Base-by-base conservation (phyloP, 1,140 invertebrate species). In the Listronotus oregonensis region DNA sequence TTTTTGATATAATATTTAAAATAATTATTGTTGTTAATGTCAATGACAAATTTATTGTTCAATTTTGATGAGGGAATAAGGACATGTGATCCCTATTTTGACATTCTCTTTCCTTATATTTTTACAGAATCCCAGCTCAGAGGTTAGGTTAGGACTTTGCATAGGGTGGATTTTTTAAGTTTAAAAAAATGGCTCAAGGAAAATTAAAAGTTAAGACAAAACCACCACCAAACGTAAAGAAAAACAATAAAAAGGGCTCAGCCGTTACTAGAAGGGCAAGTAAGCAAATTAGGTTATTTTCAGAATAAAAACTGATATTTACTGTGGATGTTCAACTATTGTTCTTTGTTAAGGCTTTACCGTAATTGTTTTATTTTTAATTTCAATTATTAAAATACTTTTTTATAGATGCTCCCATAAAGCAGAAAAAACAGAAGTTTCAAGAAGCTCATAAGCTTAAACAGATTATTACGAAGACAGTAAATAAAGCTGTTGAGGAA, bases 131-230 rank as follows among this genome's bases (percentile, higher is more conserved):
- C n/a, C n/a, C n/a, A n/a, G n/a, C n/a, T n/a, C n/a, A n/a, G n/a
- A n/a, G n/a, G n/a, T n/a, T n/a, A n/a, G n/a, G n/a, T n/a, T n/a
- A n/a, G n/a, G n/a, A n/a, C n/a, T n/a, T n/a, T n/a, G n/a, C n/a
- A n/a, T n/a, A n/a, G n/a, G n/a, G n/a, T n/a, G n/a, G n/a, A n/a
- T n/a, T n/a, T n/a, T n/a, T n/a, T n/a, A n/a, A n/a, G n/a, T n/a
- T n/a, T n/a, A n/a, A n/a, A 27, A 69, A 65, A 64, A 87, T 87
- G 85, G 78, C 83, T 0, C 85, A 87, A 75, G 85, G 85, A 61
- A 86, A 86, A 72, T 77, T 86, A 49, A 86, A 86, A 77, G 80
- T 82, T 6, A 85, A 86, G 73, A 70, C 82, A 0, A 86, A 86
- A 70, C 32, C 83, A 11, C 85, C 85, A 3, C 62, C 76, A 12